These are phyloP conservation scores for Tyrannus savana DNA, from an alignment of 2,113 vertebrate species.

Conservation along the genomic window DNA sequence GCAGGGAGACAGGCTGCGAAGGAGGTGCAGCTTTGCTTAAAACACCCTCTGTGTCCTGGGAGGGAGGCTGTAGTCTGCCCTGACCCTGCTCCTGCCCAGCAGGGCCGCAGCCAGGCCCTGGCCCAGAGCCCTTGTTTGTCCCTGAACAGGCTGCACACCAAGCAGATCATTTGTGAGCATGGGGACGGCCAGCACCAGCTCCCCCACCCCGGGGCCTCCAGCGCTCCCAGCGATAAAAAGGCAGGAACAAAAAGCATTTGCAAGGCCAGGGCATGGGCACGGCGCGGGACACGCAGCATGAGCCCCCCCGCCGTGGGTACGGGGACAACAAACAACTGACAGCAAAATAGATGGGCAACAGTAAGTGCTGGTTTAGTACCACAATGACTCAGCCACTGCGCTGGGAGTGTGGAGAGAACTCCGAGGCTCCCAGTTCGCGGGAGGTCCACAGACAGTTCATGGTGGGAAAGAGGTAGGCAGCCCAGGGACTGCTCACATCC, in stretches of 20 bases:
- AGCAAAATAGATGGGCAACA: neutral
- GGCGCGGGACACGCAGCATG: neutral
- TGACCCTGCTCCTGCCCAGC: neutral
- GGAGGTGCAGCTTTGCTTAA: neutral
- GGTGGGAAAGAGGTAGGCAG: neutral
- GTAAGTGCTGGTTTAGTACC: neutral
- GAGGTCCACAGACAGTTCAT: rapidly evolving
- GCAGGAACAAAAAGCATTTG: neutral
- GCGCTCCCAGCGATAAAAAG: neutral
- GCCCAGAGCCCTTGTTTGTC: neutral
- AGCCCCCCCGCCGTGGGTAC: neutral
- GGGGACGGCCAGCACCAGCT: neutral
- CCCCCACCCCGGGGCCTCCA: neutral
- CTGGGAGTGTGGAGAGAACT: neutral
- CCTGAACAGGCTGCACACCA: neutral
- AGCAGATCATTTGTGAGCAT: conserved; percentile 16
- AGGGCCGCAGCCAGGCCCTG: neutral
- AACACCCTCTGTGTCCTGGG: neutral
- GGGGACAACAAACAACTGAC: neutral
- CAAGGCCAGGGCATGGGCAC: neutral
- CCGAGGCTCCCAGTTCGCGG: neutral
- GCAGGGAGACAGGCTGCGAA: neutral
- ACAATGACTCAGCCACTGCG: neutral
- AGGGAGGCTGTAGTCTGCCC: neutral
- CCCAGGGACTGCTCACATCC: rapidly evolving